Base-by-base conservation (phyloP, 2,888 invertebrate species). In the Azorinus chamasolen region DNA sequence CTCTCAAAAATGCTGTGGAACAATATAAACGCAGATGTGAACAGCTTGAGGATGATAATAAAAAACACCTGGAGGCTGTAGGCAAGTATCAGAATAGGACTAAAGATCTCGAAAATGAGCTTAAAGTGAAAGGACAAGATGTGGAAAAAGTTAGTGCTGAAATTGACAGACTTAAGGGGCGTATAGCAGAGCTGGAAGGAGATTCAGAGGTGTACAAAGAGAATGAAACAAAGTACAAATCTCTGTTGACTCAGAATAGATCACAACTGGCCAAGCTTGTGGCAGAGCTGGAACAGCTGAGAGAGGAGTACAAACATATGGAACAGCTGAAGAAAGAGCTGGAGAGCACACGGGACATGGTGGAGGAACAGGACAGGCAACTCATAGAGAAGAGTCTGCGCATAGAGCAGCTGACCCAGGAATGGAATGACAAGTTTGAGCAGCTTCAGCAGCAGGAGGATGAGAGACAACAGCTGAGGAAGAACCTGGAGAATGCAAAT, bases 1-100 rank as follows among this genome's bases (percentile, higher is more conserved):
- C 74, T 43, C 64, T 84, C 53, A 79, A 76, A 45, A 64, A 61
- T 12, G 72, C 71, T 24, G 59, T 80, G 12, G 77, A 75, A 22
- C 74, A 82, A 43, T 72, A 65, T 48, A 72, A 81, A 39, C 72
- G 43, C 43, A 22, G 66, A 25, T 54, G 51, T 18, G 66, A 53
- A 5, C 70, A 71, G 22, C 32, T 71, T 0, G 66, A 71, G 18
- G 57, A 43, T 0, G 71, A 70, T 22, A 58, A 69, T n/a, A 32
- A 32, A 10, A 32, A 32, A 10, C 32, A 32, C 10, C 32, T 6
- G 32, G 32, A 32, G 32, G 32, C 32, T 32, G 32, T 32, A 4
- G 10, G 10, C 32, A 32, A 32, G 32, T 32, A 32, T 10, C 32
- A 32, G 41, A 45, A 32, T 32, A 32, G 32, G 32, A 32, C 24